Evolutionary conservation across 2,888 invertebrate species (phyloP), one percentile per base, ranked within the genome.

Genomic region (Nomada fucata): DNA sequence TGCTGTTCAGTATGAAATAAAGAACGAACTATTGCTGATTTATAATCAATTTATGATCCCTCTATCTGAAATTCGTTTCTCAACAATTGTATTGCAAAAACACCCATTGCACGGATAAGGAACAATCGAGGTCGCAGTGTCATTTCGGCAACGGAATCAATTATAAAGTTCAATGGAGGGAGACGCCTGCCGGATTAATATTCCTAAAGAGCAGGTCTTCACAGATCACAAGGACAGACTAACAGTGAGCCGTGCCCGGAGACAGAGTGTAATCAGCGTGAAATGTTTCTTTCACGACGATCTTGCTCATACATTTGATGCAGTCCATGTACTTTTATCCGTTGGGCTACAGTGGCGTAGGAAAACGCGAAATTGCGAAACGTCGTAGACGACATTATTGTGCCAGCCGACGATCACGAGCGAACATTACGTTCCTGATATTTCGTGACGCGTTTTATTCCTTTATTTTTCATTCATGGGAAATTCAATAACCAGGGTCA

Each of bases 241-340:
- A 72, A 79, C 75, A 64, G 82, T 65, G 73, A 73, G 47, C 68
- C 65, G 75, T 69, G 74, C 86, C 76, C 82, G 74, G 76, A 79
- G 85, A 87, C 84, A 77, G 80, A 85, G 88, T 88, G 89, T 91
- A 91, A 91, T 91, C 89, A 91, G 88, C 86, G 86, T 90, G 88
- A 91, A 91, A 91, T 89, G 89, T 88, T 89, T 86, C 88, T 90
- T 85, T 88, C 87, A 85, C 79, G 77, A 85, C 84, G 86, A 88
- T 86, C 84, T 88, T 89, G 84, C 84, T 83, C 83, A 73, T 78
- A 85, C 84, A 83, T 87, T 87, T 85, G 84, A 87, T 88, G 83
- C 78, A 78, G 75, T 74, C 78, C 83, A 76, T 85, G 69, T 63
- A 82, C 76, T 79, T 84, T 87, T 82, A 78, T 87, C 80, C 76